Base-by-base conservation (phyloP, 92 coral and sea anemone species). In the Parazoanthus darwini region DNA sequence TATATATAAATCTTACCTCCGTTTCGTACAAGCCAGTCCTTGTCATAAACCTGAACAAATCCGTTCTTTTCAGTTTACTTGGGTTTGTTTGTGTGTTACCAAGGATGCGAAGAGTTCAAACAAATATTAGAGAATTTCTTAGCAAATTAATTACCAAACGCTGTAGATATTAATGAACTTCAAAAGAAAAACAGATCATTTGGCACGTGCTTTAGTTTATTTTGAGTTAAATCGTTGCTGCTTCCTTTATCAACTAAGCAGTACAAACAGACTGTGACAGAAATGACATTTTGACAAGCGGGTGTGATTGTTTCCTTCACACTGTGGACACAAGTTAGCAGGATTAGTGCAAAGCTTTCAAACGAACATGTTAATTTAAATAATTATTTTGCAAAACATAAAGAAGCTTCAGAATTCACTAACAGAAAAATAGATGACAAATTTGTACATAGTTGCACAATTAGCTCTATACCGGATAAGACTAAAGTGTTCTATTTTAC, bases 11-110 rank as follows among this genome's bases (percentile, higher is more conserved):
- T 22, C 70, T 63, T 63, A 63, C 70, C 70, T 63, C 6, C n/a
- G 70, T 63, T 63, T 63, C 3, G 26, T 23, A 54, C 25, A 63
- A 63, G 1, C n/a, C 26, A 22, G 3, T 63, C 70, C 70, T 63
- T 20, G 6, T 51, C 1, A 51, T 18, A 13, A 13, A 58, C 66
- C 20, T 58, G 66, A 58, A 7, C 68, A 25, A 26, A 63, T 18
- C 70, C 22, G 68, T 63, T 20, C 1, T 63, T 63, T 63, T 63
- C 70, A 63, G 70, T 63, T 63, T 63, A 23, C 26, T 18, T 63
- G 25, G 48, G 8, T 39, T 76, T 76, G 80, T 76, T 76, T 76
- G 48, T 37, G 29, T 37, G 80, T 76, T 76, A 22, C 80, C 80
- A 39, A 37, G 80, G 80, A 18, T 76, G 51, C 80, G 42, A 76